Percentiles rank a stretch among this genome's conserved stretches.
phyloP scores from a whole-genome alignment of 2,113 vertebrate species.

The Leptodactylus fuscus region DNA sequence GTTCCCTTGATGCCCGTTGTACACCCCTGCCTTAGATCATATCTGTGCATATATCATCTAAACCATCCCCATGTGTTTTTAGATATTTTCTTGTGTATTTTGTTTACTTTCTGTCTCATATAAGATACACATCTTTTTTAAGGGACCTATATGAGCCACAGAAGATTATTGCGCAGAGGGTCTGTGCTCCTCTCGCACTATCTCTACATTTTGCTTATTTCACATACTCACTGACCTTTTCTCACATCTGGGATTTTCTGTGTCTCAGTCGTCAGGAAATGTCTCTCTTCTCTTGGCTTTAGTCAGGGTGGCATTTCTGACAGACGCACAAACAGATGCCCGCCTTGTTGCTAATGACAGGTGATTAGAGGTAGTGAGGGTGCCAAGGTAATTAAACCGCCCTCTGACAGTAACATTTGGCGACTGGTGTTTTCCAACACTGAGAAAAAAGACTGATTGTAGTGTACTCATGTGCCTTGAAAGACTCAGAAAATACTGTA shows the following conservation, averaged over 20 bases:
- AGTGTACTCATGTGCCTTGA: conserved; percentile 66
- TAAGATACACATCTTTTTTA: background rate
- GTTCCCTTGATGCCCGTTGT: background rate
- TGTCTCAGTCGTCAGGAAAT: conserved; percentile 60
- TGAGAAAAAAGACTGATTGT: conserved; percentile 77
- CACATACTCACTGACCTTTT: conserved; percentile 8
- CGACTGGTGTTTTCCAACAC: conserved; percentile 83
- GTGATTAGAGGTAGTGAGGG: conserved; percentile 93
- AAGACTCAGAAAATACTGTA: background rate
- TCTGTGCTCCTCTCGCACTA: background rate
- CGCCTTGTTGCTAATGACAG: conserved; percentile 92
- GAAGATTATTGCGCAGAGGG: background rate
- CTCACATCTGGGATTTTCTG: conserved; percentile 69
- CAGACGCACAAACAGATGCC: conserved; percentile 95
- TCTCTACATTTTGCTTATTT: background rate
- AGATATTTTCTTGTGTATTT: background rate
- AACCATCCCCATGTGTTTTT: too few relatives aligned
- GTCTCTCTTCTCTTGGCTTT: conserved; percentile 67
- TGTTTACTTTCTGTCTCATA: too few relatives aligned
- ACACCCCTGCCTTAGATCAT: background rate
- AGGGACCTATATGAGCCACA: background rate
- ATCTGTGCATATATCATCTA: too few relatives aligned
- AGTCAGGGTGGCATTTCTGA: conserved; percentile 79
- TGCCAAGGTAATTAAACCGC: conserved; percentile 97
- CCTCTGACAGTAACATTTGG: conserved; percentile 95